Conservation (phyloP, 1,140 invertebrate species). For the Heliconius eleuchia region DNA sequence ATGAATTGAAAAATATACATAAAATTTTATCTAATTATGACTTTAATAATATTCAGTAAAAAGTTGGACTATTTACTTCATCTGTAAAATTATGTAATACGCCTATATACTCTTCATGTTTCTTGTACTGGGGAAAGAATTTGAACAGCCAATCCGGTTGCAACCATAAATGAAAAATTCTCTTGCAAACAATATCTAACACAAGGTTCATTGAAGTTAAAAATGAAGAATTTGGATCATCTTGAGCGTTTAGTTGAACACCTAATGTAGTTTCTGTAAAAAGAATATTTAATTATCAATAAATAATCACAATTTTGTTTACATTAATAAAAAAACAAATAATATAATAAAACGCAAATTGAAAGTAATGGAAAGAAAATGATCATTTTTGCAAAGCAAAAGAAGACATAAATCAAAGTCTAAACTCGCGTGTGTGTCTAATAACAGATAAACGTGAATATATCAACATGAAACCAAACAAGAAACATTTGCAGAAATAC, state of each 20-base stretch:
- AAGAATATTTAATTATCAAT: not conserved
- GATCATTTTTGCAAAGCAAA: conserved; percentile 22
- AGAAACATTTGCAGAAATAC: conserved; percentile 27
- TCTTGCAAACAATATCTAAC: conserved; percentile 58
- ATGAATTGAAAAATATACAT: too few relatives aligned
- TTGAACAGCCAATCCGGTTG: conserved; percentile 73
- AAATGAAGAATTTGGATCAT: conserved; percentile 56
- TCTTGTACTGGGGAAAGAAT: conserved; percentile 54
- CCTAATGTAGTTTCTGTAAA: conserved; percentile 71
- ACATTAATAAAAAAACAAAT: too few relatives aligned
- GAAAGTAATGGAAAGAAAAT: not conserved
- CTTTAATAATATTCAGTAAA: not conserved
- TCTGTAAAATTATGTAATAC: conserved; percentile 63
- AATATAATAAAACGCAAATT: not conserved
- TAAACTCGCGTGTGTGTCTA: conserved; percentile 31
- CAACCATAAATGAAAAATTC: conserved; percentile 75
- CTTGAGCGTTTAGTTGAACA: conserved; percentile 68
- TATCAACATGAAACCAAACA: conserved; percentile 28
- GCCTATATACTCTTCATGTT: conserved; percentile 48
- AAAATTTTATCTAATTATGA: not conserved
- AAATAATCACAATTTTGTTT: not conserved
- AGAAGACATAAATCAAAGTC: conserved; percentile 29
- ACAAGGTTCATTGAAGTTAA: conserved; percentile 52
- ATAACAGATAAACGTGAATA: conserved; percentile 30
- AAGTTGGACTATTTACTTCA: conserved; percentile 45